Evolutionary conservation across 2,113 vertebrate genomes (phyloP), one percentile per base, ranked within the genome.

Genomic region (Egretta garzetta): DNA sequence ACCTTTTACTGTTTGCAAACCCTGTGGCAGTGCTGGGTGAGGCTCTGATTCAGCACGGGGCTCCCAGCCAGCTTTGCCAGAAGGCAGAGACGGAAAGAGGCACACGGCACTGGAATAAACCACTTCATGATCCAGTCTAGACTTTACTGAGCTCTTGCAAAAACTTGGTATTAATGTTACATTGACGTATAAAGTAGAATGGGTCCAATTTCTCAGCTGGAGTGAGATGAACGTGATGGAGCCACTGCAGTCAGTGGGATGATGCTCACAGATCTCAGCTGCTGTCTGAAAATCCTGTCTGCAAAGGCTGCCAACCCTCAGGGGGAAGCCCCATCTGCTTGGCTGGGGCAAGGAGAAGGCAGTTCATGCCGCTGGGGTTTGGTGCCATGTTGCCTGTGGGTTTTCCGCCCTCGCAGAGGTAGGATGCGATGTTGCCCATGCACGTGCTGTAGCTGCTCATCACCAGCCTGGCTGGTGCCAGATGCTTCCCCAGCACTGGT

Each of bases 141-240:
- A 96, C 93, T 97, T 97, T 97, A 96, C 91, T 96, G 93, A 94
- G 91, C 86, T 96, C 74, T 97, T 96, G 90, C 95, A 97, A 97
- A 97, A 97, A 94, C 87, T 93, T 50, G 66, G 15, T 96, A 95
- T 93, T 94, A 87, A 95, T 96, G 95, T 91, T 70, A 97, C 96
- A 96, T 21, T 45, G 75, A 96, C 32, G 50, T 96, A 96, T 70
- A 97, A 97, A 94, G 94, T 93, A 85, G 70, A 47, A 94, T 94
- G 94, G 91, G 66, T 93, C 86, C 39, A 12, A 47, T 93, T 94
- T 91, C 87, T 97, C 93, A 95, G 93, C 70, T 94, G 97, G 96
- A 94, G 84, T 6, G 18, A 94, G 87, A 91, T 96, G 96, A 91
- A 90, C 41, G 90, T 64, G 87, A 93, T 91, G 94, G 84, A 94